phyloP scores from a whole-genome alignment of 2,113 vertebrate species.

The Hippocampus guttulatus region DNA sequence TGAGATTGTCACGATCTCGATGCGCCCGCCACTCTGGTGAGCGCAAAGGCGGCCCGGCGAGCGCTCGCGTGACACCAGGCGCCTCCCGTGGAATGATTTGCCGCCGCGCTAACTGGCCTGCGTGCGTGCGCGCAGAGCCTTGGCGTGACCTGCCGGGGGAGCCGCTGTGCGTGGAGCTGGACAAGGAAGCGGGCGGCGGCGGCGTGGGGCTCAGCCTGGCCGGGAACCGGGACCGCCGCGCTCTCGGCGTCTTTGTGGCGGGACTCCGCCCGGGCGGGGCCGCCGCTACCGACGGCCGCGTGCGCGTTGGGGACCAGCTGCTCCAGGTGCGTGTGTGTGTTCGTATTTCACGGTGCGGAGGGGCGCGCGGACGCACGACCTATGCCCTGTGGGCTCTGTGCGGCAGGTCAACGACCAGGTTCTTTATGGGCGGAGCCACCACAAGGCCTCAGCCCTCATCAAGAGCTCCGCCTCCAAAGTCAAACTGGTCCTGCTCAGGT shows the following conservation, averaged over 20 bases:
- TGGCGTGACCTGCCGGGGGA: conserved; percentile 88
- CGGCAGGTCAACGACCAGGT: conserved; percentile 92
- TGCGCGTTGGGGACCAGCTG: conserved; percentile 86
- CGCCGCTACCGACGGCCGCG: conserved; percentile 79
- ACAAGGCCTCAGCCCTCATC: conserved; percentile 94
- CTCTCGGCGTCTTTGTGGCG: conserved; percentile 92
- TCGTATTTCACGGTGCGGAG: too few species aligned
- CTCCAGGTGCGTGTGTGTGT: conserved; percentile 76
- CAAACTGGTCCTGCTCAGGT: conserved; percentile 93
- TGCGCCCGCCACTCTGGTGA: too few species aligned
- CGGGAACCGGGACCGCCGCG: conserved; percentile 88
- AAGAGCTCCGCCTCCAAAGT: conserved; percentile 85
- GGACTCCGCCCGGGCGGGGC: conserved; percentile 85
- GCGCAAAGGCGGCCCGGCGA: too few species aligned
- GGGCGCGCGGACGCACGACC: neutral
- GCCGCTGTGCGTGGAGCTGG: conserved; percentile 88
- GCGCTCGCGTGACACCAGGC: too few species aligned
- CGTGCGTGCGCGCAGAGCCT: conserved; percentile 74
- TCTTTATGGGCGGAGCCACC: conserved; percentile 93
- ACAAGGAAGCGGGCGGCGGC: conserved; percentile 84
- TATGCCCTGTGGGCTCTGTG: neutral
- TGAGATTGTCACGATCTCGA: too few species aligned
- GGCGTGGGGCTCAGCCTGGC: conserved; percentile 93
- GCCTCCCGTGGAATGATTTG: neutral
- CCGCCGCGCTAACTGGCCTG: neutral